A percentile compares a stretch with the other conserved stretches of the same genome.
These are phyloP conservation scores for Lepus europaeus DNA, from an alignment of 2,113 vertebrate species.

Conservation along the genomic window DNA sequence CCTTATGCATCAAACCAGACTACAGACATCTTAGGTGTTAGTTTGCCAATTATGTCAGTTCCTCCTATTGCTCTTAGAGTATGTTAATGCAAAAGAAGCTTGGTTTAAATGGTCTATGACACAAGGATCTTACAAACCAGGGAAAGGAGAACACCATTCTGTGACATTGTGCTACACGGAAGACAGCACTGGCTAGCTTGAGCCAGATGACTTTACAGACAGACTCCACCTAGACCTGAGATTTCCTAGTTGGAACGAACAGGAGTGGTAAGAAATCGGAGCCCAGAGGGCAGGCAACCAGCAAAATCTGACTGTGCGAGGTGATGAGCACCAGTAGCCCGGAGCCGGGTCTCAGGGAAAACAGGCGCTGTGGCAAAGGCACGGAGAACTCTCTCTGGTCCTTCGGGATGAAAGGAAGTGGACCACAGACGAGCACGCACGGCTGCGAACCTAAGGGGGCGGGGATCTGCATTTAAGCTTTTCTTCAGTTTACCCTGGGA, in stretches of 20 bases:
- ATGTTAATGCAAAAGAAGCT: background rate
- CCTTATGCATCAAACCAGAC: background rate
- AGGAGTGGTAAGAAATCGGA: background rate
- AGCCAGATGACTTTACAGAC: background rate
- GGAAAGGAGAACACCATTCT: background rate
- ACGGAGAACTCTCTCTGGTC: background rate
- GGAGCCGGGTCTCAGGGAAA: background rate
- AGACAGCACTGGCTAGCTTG: background rate
- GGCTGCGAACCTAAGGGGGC: background rate
- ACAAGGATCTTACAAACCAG: background rate
- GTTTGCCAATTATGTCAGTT: background rate
- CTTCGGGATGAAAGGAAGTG: background rate
- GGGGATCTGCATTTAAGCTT: background rate
- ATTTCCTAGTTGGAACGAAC: background rate
- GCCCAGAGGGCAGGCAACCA: background rate
- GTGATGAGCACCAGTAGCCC: background rate
- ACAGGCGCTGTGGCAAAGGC: background rate
- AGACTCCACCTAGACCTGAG: background rate
- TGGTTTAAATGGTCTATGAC: background rate
- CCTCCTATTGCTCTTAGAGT: background rate
- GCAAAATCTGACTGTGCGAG: background rate
- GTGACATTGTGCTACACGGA: background rate
- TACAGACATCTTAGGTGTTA: background rate
- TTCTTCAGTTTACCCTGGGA: background rate
- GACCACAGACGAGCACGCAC: background rate